These are phyloP conservation scores for Melanotaenia parkinsoni DNA, from an alignment of 2,797 vertebrate species.

Conservation along the genomic window DNA sequence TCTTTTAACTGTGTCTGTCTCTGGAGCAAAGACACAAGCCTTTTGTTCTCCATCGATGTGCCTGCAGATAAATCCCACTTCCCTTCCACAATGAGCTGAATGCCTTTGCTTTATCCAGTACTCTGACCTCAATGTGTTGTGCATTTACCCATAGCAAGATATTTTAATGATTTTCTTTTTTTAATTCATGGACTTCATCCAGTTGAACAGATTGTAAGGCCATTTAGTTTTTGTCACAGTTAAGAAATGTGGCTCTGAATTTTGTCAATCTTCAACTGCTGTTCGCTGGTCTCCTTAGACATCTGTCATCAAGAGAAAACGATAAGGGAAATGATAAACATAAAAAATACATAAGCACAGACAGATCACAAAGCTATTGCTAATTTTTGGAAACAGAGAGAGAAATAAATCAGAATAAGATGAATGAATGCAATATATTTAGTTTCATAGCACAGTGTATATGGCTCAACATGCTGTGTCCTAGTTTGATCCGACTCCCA, in stretches of 20 bases:
- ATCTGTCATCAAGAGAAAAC: not conserved
- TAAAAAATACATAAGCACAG: not conserved
- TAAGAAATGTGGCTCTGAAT: slow-evolving; percentile 29
- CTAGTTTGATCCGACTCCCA: slow-evolving; percentile 59
- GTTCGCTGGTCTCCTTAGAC: slow-evolving; percentile 3
- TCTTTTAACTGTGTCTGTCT: slow-evolving; percentile 16
- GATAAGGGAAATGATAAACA: not conserved
- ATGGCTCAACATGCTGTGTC: slow-evolving; percentile 56
- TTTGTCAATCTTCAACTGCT: slow-evolving; percentile 2
- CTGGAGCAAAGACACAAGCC: slow-evolving; percentile 43
- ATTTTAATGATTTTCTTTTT: slow-evolving; percentile 38
- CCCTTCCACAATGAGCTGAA: slow-evolving; percentile 8
- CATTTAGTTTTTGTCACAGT: slow-evolving; percentile 51
- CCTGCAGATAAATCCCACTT: slow-evolving; percentile 27
- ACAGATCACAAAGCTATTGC: slow-evolving; percentile 10
- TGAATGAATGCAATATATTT: slow-evolving; percentile 41
- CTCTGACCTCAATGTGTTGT: slow-evolving; percentile 26
- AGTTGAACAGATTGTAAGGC: slow-evolving; percentile 54
- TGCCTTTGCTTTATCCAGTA: not conserved
- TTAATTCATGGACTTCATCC: slow-evolving; percentile 39
- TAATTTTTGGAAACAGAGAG: not conserved
- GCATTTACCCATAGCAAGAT: slow-evolving; percentile 30
- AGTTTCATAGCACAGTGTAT: slow-evolving; percentile 19
- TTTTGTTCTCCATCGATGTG: slow-evolving; percentile 23
- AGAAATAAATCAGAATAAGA: slow-evolving; percentile 16